phyloP scores from a whole-genome alignment of 2,797 vertebrate genomes.

The Pseudochaenichthys georgianus region DNA sequence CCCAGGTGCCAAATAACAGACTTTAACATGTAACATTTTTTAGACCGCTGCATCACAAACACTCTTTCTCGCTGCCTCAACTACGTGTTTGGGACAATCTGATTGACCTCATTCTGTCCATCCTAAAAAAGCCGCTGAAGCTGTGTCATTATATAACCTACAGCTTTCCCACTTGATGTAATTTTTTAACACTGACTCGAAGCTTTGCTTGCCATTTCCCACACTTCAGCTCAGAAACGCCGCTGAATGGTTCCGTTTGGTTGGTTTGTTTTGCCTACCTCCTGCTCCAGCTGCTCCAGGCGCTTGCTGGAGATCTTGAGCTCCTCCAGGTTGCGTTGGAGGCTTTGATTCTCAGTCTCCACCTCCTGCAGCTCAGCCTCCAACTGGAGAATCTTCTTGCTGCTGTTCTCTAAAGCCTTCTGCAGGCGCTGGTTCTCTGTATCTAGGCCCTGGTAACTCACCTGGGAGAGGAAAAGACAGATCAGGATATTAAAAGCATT shows the following conservation, averaged over 20 bases:
- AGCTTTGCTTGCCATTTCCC: too few species aligned
- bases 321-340: constrained; percentile 95
- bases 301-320: constrained; percentile 98
- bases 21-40: background rate
- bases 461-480: constrained; percentile 60
- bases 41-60: constrained; percentile 1
- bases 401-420: constrained; percentile 96
- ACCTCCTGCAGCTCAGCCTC: constrained; percentile 94
- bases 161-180: background rate
- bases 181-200: background rate
- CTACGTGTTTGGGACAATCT: constrained; percentile 22
- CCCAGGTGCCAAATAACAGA: background rate
- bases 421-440: constrained; percentile 97
- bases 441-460: constrained; percentile 96
- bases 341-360: constrained; percentile 94
- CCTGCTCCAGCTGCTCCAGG: constrained; percentile 95
- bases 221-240: too few species aligned
- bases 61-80: background rate
- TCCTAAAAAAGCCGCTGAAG: constrained; percentile 20
- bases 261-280: constrained; percentile 66
- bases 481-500: constrained; percentile 63
- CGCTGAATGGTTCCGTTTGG: too few species aligned
- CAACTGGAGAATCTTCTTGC: constrained; percentile 95
- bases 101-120: constrained; percentile 46
- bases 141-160: constrained; percentile 14